Evolutionary conservation across 2,113 vertebrate species (phyloP).

Genomic region (Bos indicus): DNA sequence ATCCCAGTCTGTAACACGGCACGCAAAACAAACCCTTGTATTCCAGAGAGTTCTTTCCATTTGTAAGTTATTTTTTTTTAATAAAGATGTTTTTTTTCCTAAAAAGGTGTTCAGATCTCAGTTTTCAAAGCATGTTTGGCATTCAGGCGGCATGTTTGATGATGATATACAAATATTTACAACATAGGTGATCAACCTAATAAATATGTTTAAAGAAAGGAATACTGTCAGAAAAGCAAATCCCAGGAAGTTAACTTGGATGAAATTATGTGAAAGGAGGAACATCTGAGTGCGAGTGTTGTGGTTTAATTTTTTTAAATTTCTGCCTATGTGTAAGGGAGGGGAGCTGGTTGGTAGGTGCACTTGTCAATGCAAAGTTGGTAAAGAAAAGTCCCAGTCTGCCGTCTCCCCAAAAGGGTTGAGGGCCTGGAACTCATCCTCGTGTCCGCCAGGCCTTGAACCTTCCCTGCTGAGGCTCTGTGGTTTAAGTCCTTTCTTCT

Average conservation of each 20-base stretch:
- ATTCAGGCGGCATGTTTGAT: rapidly evolving
- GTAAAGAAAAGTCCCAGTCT: rapidly evolving
- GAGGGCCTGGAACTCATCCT: background rate
- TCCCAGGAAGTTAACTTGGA: background rate
- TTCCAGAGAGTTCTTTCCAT: slow-evolving; percentile 64
- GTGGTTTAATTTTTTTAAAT: background rate
- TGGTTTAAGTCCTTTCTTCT: rapidly evolving
- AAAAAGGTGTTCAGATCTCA: background rate
- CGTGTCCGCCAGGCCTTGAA: rapidly evolving
- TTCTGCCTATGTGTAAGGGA: background rate
- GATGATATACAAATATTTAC: background rate
- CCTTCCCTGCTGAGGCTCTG: background rate
- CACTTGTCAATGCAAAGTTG: rapidly evolving
- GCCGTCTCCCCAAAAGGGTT: rapidly evolving
- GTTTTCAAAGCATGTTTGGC: background rate
- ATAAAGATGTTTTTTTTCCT: slow-evolving; percentile 75
- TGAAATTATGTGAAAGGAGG: rapidly evolving
- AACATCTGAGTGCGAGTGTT: background rate
- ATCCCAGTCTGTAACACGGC: slow-evolving; percentile 7
- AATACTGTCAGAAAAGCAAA: rapidly evolving
- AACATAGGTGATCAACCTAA: background rate
- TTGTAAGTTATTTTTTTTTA: slow-evolving; percentile 82
- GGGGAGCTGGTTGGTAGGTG: rapidly evolving
- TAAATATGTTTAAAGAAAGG: background rate
- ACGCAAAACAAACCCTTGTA: background rate